A percentile compares a stretch with the other conserved stretches of the same genome.
Conservation (phyloP, 2,888 invertebrate genomes). For the Hemithea aestivaria region DNA sequence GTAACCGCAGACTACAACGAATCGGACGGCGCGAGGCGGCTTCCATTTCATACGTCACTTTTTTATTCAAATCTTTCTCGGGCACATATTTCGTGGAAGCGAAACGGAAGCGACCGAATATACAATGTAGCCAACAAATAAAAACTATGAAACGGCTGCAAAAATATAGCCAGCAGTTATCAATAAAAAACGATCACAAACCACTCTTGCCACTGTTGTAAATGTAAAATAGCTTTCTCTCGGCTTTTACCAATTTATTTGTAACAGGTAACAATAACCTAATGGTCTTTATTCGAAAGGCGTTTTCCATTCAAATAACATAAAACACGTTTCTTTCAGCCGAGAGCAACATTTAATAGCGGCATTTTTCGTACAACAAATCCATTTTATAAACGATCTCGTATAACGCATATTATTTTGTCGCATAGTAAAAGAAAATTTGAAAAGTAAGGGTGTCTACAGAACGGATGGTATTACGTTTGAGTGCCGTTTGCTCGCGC, state of each 20-base stretch:
- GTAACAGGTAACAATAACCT: constrained; percentile 15
- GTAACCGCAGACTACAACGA: constrained; percentile 61
- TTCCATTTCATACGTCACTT: constrained; percentile 37
- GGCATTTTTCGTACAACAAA: constrained; percentile 47
- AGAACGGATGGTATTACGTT: constrained; percentile 64
- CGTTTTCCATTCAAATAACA: constrained; percentile 26
- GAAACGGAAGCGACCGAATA: constrained; percentile 24
- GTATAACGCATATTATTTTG: constrained; percentile 66
- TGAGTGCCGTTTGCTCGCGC: constrained; percentile 59
- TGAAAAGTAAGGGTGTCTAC: constrained; percentile 59
- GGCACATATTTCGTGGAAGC: constrained; percentile 29
- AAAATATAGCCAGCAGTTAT: constrained; percentile 15
- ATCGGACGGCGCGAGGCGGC: constrained; percentile 37
- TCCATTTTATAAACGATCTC: constrained; percentile 60
- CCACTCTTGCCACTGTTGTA: neutral
- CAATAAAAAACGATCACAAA: neutral
- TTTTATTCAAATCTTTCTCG: constrained; percentile 36
- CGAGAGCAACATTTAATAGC: constrained; percentile 24
- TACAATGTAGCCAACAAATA: constrained; percentile 17
- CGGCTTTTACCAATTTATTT: constrained; percentile 4
- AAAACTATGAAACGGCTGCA: constrained; percentile 5
- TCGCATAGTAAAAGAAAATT: constrained; percentile 64
- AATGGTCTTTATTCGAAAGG: constrained; percentile 14
- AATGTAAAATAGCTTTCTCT: neutral
- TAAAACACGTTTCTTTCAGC: constrained; percentile 22